These are phyloP conservation scores for Pogonomyrmex californicus DNA, from an alignment of 1,140 invertebrate genomes.

Conservation along the genomic window DNA sequence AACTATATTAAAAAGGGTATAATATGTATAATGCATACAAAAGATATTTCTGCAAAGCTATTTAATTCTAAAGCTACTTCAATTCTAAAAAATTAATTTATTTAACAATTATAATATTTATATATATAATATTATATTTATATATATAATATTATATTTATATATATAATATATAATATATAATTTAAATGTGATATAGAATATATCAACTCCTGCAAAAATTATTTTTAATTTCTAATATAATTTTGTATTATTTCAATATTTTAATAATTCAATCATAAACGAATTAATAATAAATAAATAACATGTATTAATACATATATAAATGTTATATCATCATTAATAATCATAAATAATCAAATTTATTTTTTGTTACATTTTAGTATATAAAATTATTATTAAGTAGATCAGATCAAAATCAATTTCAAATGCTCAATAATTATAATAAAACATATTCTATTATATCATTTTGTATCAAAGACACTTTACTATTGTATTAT, in stretches of 20 bases:
- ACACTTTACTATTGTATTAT: constrained; percentile 12
- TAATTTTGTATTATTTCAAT: background rate
- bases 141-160: background rate
- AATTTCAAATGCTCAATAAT: constrained; percentile 26
- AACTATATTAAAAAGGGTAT: too few relatives aligned
- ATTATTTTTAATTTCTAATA: background rate
- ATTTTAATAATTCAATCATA: background rate
- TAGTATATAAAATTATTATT: background rate
- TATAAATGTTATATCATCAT: background rate
- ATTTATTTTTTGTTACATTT: background rate
- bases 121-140: background rate
- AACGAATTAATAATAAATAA: background rate
- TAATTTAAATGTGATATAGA: background rate
- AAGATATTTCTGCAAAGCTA: background rate
- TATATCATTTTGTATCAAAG: background rate
- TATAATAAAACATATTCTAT: constrained; percentile 10
- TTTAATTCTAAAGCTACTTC: background rate
- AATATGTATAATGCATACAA: background rate
- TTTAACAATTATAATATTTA: constrained; percentile 13
- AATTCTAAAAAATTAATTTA: background rate
- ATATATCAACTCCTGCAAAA: background rate
- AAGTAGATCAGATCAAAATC: background rate
- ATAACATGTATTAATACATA: background rate
- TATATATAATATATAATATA: background rate
- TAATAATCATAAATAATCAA: background rate